Evolutionary conservation across 37 sponge, comb jelly and placozoan species (phyloP), one percentile per base, ranked within the genome.

Genomic region (Mnemiopsis leidyi): DNA sequence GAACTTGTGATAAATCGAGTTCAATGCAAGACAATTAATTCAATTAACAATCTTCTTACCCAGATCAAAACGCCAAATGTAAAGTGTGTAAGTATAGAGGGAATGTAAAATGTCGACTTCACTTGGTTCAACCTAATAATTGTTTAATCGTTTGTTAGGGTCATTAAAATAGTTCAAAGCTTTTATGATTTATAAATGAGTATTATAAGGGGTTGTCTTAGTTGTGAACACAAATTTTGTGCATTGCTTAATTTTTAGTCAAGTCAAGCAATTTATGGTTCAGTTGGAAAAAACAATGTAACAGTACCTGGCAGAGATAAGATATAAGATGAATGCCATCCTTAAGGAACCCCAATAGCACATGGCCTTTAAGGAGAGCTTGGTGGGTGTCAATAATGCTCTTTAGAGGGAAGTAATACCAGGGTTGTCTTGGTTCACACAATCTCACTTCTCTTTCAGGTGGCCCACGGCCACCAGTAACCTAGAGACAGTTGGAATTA

Each of bases 71-170:
- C 90, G 2, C 90, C 90, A 85, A 23, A 85, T 85, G 61, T 40
- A 85, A 26, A 85, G 90, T 1, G 90, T 36, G 61, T 85, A 85
- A 26, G 61, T 40, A 61, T 85, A 85, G 2, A 85, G 26, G 23
- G 32, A n/a, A 13, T 85, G 90, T 16, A 85, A 26, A 40, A 39
- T 39, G 26, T 85, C 90, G 5, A 29, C 82, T 23, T 85, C 90
- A 39, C 90, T 85, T 20, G 90, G 61, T 37, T 85, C 90, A n/a
- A 85, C 90, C 90, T 85, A n/a, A n/a, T n/a, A n/a, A n/a, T n/a
- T n/a, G n/a, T n/a, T n/a, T n/a, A n/a, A n/a, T n/a, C n/a, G n/a
- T n/a, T n/a, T n/a, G n/a, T n/a, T n/a, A n/a, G n/a, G n/a, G n/a
- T n/a, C n/a, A n/a, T n/a, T n/a, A n/a, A n/a, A n/a, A n/a, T n/a